Evolutionary conservation across 2,888 invertebrate genomes (phyloP).

Genomic region (Limnephilus marmoratus): DNA sequence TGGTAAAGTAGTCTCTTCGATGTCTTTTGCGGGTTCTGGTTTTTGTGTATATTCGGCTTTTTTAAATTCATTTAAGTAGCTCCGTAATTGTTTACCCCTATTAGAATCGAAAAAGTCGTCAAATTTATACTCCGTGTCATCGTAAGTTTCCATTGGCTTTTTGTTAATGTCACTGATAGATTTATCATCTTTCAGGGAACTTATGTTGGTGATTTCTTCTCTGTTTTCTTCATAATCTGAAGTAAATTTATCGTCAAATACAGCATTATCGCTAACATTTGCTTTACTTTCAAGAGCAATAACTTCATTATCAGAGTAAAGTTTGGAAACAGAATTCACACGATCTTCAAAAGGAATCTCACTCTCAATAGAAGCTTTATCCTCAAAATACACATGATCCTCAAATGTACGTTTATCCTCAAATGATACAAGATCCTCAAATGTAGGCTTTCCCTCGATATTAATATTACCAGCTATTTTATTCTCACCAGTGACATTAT

Average conservation of each 20-base stretch:
- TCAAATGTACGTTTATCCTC: neutral
- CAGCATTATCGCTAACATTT: neutral
- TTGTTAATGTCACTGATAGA: neutral
- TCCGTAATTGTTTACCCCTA: slow-evolving; percentile 63
- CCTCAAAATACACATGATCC: neutral
- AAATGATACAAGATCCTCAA: neutral
- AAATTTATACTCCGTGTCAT: slow-evolving; percentile 57
- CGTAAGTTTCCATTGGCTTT: slow-evolving; percentile 15
- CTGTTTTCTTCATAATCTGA: neutral
- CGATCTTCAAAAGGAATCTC: neutral
- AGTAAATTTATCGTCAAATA: neutral
- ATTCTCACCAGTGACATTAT: neutral
- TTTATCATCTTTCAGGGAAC: neutral
- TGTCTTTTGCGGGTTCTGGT: slow-evolving; percentile 52
- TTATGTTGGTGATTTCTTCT: neutral
- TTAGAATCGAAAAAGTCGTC: slow-evolving; percentile 65
- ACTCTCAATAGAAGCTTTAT: neutral
- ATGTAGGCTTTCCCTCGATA: neutral
- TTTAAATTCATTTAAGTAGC: slow-evolving; percentile 65
- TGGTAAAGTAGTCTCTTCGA: slow-evolving; percentile 20
- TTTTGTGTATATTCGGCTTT: slow-evolving; percentile 66
- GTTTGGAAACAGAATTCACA: neutral
- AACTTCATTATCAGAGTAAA: neutral
- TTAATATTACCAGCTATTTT: neutral
- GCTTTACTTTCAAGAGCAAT: neutral